Evolutionary conservation across 2,113 vertebrate species (phyloP), one percentile per base, ranked within the genome.

Genomic region (Tachycineta bicolor): DNA sequence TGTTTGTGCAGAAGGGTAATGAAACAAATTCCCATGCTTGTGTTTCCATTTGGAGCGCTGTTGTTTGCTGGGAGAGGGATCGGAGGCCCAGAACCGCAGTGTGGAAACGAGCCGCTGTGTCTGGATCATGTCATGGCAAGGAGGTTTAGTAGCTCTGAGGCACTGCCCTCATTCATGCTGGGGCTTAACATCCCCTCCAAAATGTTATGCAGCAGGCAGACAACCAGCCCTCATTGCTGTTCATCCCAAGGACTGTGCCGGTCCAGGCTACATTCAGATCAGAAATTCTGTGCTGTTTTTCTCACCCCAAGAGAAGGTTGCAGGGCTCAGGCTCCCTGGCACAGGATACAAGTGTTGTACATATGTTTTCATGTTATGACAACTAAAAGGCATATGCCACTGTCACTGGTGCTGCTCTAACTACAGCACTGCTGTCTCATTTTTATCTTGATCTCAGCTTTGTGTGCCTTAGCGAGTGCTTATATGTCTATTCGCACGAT

Each of bases 131-230:
- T 86, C 83, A 60, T 34, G 44, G 69, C 68, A 37, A 29, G 34
- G 25, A 85, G 77, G 16, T 44, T 77, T 37, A 25, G 60, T 7
- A n/a, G 50, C 37, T 60, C 43, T 87, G 65, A 37, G 77, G 34
- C 0, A 0, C 71, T 71, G 50, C 81, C 56, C 60, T 74, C 37
- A 2, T 71, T 60, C 0, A 0, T 71, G 13, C 52, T 78, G 65
- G 58, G 71, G 41, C 28, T 46, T 29, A 5, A 34, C 14, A 12
- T 67, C 26, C 55, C 15, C 24, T 90, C 58, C 63, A 56, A 43
- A 77, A 50, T 1, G 0, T 49, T 29, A 2, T 2, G 17, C 37
- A 67, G 44, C 52, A 64, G 59, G 84, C 31, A 70, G 33, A 37
- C 65, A 85, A 41, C 13, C 70, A 62, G 22, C 31, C 21, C 53